A percentile compares a stretch with the other conserved stretches of the same genome.
phyloP scores from a whole-genome alignment of 2,888 invertebrate species.

The Noctua pronuba region DNA sequence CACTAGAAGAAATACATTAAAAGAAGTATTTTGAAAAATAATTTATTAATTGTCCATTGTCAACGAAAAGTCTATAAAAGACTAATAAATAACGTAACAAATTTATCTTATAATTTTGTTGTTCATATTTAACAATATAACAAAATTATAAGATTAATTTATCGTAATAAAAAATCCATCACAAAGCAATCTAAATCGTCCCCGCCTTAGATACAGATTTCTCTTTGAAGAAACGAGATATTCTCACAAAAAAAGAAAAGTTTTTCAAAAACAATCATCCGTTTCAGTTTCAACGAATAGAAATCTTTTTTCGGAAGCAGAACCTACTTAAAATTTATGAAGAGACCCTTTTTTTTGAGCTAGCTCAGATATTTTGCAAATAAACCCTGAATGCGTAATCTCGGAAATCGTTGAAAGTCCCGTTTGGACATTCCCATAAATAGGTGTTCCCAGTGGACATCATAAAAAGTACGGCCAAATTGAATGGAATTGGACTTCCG shows the following conservation, averaged over 20 bases:
- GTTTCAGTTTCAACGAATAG: slow-evolving; percentile 25
- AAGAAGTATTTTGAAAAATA: neutral
- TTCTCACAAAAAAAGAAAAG: neutral
- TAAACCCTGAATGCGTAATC: slow-evolving; percentile 57
- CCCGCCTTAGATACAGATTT: too few species aligned
- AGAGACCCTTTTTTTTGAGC: slow-evolving; percentile 50
- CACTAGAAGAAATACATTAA: too few species aligned
- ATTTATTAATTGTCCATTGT: neutral
- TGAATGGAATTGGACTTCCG: neutral
- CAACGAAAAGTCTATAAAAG: neutral
- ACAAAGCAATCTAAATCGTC: slow-evolving; percentile 1
- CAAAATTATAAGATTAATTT: neutral
- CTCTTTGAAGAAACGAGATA: neutral
- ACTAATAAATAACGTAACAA: too few species aligned
- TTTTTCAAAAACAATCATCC: slow-evolving; percentile 32
- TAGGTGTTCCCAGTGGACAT: slow-evolving; percentile 14
- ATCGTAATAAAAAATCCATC: neutral
- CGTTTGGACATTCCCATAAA: slow-evolving; percentile 25
- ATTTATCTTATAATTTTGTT: too few species aligned
- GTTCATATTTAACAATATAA: too few species aligned
- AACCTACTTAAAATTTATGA: slow-evolving; percentile 58
- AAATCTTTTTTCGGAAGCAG: slow-evolving; percentile 33
- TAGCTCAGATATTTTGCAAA: slow-evolving; percentile 45
- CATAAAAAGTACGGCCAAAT: neutral
- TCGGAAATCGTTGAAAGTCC: slow-evolving; percentile 38